Conservation (phyloP, 2,113 vertebrate genomes). For the Chrysochloris asiatica region DNA sequence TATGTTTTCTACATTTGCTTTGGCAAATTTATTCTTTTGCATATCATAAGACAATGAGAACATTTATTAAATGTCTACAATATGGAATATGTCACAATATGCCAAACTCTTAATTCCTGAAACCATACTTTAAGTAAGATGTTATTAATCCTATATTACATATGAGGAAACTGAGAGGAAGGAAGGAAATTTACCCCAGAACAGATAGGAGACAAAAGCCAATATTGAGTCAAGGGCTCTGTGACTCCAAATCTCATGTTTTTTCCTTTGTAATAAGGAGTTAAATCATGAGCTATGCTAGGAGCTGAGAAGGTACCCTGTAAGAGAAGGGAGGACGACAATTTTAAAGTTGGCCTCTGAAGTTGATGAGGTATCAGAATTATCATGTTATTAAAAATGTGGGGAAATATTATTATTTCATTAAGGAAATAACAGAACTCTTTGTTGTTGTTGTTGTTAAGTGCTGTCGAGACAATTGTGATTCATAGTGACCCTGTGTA, state of each 20-base stretch:
- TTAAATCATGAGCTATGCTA: not conserved
- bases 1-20: not conserved
- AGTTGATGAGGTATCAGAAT: slow-evolving; percentile 5
- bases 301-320: not conserved
- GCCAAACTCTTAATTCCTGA: slow-evolving; percentile 18
- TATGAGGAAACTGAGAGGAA: not conserved
- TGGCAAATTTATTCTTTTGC: not conserved
- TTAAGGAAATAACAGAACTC: no score
- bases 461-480: no score
- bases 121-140: not conserved
- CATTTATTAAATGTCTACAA: slow-evolving; percentile 12
- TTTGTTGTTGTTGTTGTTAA: no score
- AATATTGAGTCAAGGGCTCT: not conserved
- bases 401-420: not conserved
- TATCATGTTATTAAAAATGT: not conserved
- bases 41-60: not conserved
- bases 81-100: not conserved
- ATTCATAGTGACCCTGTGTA: no score
- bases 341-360: not conserved
- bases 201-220: not conserved
- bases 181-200: not conserved
- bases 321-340: not conserved
- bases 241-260: not conserved
- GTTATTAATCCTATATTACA: not conserved
- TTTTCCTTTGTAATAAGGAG: not conserved